A percentile compares a stretch with the other conserved stretches of the same genome.
Conservation (phyloP, 2,888 invertebrate species). For the Calephelis perditalis region DNA sequence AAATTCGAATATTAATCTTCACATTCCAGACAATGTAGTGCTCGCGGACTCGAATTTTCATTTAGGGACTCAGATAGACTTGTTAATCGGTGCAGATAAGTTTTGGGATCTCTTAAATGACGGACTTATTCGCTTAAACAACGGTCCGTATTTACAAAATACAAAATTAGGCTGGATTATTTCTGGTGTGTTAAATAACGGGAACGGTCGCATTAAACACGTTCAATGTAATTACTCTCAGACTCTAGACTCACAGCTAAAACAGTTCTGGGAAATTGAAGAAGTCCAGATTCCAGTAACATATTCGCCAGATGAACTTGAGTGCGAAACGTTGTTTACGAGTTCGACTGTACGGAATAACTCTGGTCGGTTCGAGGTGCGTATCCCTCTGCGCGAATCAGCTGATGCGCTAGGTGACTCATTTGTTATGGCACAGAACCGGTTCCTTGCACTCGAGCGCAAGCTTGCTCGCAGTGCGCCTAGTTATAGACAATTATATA, state of each 20-base stretch:
- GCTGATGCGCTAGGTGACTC: slow-evolving; percentile 18
- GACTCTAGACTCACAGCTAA: slow-evolving; percentile 12
- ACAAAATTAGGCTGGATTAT: slow-evolving; percentile 20
- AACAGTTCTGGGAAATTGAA: slow-evolving; percentile 16
- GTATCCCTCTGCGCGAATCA: slow-evolving; percentile 18
- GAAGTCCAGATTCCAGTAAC: not conserved
- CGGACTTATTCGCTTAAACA: slow-evolving; percentile 17
- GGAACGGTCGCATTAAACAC: not conserved
- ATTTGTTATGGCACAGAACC: slow-evolving; percentile 7
- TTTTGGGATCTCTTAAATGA: slow-evolving; percentile 21
- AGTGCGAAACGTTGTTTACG: not conserved
- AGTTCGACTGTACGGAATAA: too few species aligned
- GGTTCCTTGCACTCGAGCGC: slow-evolving; percentile 21
- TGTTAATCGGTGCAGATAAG: slow-evolving; percentile 20
- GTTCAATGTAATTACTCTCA: slow-evolving; percentile 13
- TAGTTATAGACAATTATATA: slow-evolving; percentile 17
- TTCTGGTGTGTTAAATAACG: not conserved
- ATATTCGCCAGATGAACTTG: too few species aligned
- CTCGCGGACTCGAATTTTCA: slow-evolving; percentile 17
- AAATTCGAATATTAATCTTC: not conserved
- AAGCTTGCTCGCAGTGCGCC: slow-evolving; percentile 15
- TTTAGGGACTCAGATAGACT: slow-evolving; percentile 12
- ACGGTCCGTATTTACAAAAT: slow-evolving; percentile 20
- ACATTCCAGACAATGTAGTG: not conserved
- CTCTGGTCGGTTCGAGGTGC: slow-evolving; percentile 22